Percentiles rank a stretch among this genome's conserved stretches.
Evolutionary conservation across 2,797 vertebrate genomes (phyloP).

Genomic region (Miichthys miiuy): DNA sequence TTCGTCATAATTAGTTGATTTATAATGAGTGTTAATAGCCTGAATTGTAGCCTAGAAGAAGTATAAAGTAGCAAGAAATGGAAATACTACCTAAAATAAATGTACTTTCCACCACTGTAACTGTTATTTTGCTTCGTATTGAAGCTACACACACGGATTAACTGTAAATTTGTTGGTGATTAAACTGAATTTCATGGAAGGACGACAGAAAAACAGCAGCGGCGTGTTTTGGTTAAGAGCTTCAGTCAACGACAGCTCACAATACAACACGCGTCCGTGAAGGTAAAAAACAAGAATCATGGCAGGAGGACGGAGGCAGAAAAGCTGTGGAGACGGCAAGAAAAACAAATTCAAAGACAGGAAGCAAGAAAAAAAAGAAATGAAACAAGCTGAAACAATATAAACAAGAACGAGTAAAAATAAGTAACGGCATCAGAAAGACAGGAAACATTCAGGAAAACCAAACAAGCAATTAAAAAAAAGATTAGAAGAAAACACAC

Average conservation of each 20-base stretch:
- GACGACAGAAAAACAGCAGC: slow-evolving; percentile 25
- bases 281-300: neutral
- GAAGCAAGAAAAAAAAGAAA: neutral
- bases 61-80: too few species aligned
- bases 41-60: too few species aligned
- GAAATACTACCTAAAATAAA: too few species aligned
- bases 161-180: slow-evolving; percentile 27
- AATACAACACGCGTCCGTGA: neutral
- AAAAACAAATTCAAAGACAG: too few species aligned
- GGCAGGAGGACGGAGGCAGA: neutral
- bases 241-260: neutral
- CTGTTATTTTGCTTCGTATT: too few species aligned
- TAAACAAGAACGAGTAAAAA: neutral
- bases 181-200: slow-evolving; percentile 28
- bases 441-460: neutral
- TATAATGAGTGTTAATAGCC: too few species aligned
- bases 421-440: neutral
- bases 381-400: neutral
- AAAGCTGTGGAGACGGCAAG: neutral
- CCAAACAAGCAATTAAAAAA: neutral
- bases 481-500: neutral
- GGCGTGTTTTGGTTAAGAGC: slow-evolving; percentile 21
- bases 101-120: too few species aligned
- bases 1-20: too few species aligned
- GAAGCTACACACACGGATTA: slow-evolving; percentile 23